Base-by-base conservation (phyloP, 2,797 vertebrate genomes). In the Poecilia velifera region DNA sequence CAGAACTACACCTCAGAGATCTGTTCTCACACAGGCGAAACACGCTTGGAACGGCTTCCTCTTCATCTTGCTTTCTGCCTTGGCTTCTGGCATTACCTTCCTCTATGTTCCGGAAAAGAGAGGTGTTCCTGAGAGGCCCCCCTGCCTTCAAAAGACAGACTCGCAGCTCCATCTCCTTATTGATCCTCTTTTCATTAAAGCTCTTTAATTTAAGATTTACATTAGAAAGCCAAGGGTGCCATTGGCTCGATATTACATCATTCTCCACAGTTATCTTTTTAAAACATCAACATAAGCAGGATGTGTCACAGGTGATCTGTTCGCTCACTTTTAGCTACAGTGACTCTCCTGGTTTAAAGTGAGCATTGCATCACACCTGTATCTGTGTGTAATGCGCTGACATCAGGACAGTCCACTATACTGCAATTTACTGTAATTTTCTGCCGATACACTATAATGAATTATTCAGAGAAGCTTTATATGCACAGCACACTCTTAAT, bases 391-490 rank as follows among this genome's bases (percentile, higher is more conserved):
- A 74, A n/a, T 39, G 25, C 20, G 47, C 53, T 71, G 72, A 76
- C 47, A 28, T 70, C 47, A 43, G 45, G 55, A 55, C 57, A 36
- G 9, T 22, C 59, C 18, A 6, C 39, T 46, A 20, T 72, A 34
- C 68, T 43, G 53, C 46, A 70, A 34, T 62, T 72, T 20, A 28
- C 74, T 25, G 36, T 31, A 31, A 3, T 25, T 72, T 25, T 62
- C 71, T 72, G 47, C 62, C 28, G 66, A 74, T 80, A 6, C 14
- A 18, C 45, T 77, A 49, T 77, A 31, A 75, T 80, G 39, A 77
- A 82, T 82, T 53, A 77, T 72, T 77, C 49, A 53, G 28, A 16
- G 73, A 18, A 45, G 80, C 84, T 80, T 80, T 66, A 57, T 73
- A 70, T 49, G 45, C 31, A 39, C 25, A 31, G 66, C 49, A 0